A percentile compares a stretch with the other conserved stretches of the same genome.
Evolutionary conservation across 2,113 vertebrate species (phyloP).

Genomic region (Cercopithecus mona): DNA sequence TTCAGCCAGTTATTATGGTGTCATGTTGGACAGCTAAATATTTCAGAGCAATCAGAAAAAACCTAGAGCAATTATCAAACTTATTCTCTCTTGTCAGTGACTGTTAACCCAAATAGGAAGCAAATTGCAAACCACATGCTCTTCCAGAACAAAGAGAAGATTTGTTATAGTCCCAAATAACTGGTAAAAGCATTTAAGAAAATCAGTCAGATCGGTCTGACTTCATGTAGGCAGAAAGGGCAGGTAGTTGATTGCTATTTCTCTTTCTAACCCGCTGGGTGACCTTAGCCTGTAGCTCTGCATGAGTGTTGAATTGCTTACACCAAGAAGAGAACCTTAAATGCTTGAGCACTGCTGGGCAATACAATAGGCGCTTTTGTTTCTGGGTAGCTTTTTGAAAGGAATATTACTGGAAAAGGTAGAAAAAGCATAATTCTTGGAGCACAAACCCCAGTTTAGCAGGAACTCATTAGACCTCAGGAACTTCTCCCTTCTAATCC

Average conservation of each 20-base stretch:
- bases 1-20: not conserved
- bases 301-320: not conserved
- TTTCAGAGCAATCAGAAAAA: not conserved
- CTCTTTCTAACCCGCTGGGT: not conserved
- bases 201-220: not conserved
- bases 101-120: conserved; percentile 14
- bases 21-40: conserved; percentile 1
- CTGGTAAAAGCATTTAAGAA: not conserved
- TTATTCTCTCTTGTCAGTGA: conserved; percentile 39
- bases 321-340: not conserved
- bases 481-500: conserved; percentile 53
- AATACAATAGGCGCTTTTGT: not conserved
- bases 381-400: conserved; percentile 32
- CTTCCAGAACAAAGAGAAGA: conserved; percentile 25
- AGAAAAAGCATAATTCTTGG: conserved; percentile 39
- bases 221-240: not conserved
- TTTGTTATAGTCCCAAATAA: not conserved
- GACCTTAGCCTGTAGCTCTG: not conserved
- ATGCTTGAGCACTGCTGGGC: not conserved
- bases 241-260: not conserved
- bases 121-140: conserved; percentile 19
- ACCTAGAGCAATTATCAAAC: conserved; percentile 17
- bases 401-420: conserved; percentile 48
- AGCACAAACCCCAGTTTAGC: conserved; percentile 24
- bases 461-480: conserved; percentile 62